phyloP scores from a whole-genome alignment of 2,113 vertebrate genomes.

The Piaya cayana region DNA sequence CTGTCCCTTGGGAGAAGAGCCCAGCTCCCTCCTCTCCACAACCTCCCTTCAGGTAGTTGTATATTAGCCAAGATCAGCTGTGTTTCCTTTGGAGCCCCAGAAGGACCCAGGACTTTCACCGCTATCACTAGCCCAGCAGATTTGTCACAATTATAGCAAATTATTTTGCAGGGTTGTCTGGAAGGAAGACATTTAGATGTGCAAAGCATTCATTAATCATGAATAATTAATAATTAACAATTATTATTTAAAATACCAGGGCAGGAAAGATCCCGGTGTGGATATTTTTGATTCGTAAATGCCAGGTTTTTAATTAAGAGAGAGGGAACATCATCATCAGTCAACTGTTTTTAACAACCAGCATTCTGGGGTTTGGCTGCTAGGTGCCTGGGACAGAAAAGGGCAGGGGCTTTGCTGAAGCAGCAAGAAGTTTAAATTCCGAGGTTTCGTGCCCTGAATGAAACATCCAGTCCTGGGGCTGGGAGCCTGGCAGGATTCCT shows the following conservation, averaged over 20 bases:
- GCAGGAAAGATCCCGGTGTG: slow-evolving; percentile 11
- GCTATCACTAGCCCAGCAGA: background rate
- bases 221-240: slow-evolving; percentile 43
- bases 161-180: background rate
- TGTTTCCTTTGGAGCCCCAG: background rate
- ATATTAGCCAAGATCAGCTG: background rate
- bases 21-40: no score
- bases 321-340: background rate
- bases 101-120: background rate
- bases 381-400: background rate
- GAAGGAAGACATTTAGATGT: background rate
- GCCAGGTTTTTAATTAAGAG: slow-evolving; percentile 36
- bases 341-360: background rate
- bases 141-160: background rate
- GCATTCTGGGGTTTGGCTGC: background rate
- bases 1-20: no score
- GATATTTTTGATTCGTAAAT: slow-evolving; percentile 26
- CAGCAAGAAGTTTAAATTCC: background rate
- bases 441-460: background rate
- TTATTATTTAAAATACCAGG: slow-evolving; percentile 44
- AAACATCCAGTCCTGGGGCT: background rate
- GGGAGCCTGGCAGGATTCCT: background rate
- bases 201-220: slow-evolving; percentile 17
- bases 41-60: no score
- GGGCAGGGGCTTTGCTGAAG: accelerated